Conservation (phyloP, 2,113 vertebrate species). For the Aspiorhynchus laticeps region DNA sequence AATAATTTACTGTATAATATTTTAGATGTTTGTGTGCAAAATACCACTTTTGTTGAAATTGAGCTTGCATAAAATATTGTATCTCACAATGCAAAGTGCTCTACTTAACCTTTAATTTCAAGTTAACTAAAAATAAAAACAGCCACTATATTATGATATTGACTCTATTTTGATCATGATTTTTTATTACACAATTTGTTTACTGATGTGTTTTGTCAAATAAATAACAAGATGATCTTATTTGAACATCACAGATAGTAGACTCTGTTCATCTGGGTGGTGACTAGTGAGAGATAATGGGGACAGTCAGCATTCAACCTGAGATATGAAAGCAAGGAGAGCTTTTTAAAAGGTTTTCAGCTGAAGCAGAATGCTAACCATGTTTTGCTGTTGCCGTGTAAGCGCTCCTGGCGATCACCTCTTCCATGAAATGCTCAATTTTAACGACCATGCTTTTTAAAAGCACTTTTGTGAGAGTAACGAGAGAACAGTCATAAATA, state of each 20-base stretch:
- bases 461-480: conserved; percentile 43
- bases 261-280: neutral
- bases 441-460: conserved; percentile 54
- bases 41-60: neutral
- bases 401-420: conserved; percentile 26
- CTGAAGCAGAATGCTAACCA: conserved; percentile 34
- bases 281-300: neutral
- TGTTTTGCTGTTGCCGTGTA: conserved; percentile 21
- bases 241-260: conserved; percentile 12
- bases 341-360: conserved; percentile 41
- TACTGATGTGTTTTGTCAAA: neutral
- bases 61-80: neutral
- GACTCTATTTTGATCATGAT: neutral
- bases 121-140: neutral
- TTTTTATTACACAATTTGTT: neutral
- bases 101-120: neutral
- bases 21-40: neutral
- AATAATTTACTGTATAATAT: too few relatives aligned
- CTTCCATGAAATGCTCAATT: conserved; percentile 35
- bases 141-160: neutral
- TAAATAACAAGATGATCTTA: neutral
- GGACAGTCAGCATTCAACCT: neutral
- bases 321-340: conserved; percentile 20
- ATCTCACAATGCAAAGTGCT: neutral
- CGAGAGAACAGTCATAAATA: conserved; percentile 51